phyloP scores from a whole-genome alignment of 2,113 vertebrate genomes.

The Phaetusa simplex region DNA sequence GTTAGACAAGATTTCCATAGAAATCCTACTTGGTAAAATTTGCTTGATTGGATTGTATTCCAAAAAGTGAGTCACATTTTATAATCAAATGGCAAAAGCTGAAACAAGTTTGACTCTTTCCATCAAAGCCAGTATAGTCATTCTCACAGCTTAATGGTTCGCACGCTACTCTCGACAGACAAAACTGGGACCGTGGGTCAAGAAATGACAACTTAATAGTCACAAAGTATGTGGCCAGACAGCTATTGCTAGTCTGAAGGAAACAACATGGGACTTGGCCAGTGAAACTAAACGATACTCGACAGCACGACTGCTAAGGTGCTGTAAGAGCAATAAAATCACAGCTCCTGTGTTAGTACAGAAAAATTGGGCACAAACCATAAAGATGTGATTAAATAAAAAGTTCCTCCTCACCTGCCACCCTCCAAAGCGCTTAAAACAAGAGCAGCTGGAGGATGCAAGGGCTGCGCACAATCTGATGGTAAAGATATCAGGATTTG shows the following conservation, averaged over 20 bases:
- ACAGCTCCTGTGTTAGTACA: not conserved
- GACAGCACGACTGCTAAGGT: not conserved
- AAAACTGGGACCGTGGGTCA: not conserved
- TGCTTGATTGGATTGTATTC: not conserved
- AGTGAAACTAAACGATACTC: not conserved
- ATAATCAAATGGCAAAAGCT: not conserved
- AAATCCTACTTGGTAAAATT: conserved; percentile 4
- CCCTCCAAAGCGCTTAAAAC: not conserved
- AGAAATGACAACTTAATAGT: not conserved
- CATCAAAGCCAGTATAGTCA: not conserved
- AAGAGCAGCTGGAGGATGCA: not conserved
- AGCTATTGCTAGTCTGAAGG: not conserved
- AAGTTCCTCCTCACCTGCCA: not conserved
- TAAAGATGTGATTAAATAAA: not conserved
- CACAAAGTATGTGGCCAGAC: not conserved
- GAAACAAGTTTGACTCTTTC: not conserved
- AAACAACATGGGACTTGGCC: not conserved
- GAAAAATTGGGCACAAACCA: not conserved
- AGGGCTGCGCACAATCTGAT: fast-evolving
- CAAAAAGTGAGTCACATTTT: conserved; percentile 36
- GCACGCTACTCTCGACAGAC: not conserved
- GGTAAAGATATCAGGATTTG: not conserved
- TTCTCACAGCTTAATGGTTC: not conserved
- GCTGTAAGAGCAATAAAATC: not conserved
- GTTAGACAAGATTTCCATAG: not conserved